Conservation (phyloP, 2,113 vertebrate species). For the Cichladusa arquata region DNA sequence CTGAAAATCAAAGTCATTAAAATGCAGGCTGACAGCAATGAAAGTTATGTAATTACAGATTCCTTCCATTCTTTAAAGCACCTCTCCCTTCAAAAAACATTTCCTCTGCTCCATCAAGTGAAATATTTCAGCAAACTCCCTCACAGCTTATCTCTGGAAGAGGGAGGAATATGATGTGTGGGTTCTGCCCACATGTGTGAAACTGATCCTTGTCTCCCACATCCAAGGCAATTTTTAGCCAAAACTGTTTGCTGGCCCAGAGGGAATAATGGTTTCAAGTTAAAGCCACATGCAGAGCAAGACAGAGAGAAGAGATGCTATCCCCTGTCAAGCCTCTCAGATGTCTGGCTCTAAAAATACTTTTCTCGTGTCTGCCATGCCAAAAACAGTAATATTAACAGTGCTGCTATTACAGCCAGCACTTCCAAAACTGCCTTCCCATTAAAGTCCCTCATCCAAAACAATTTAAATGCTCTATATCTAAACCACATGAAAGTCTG, state of each 20-base stretch:
- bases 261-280: not conserved
- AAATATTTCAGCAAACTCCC: conserved; percentile 16
- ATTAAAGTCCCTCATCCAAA: not conserved
- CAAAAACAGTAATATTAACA: not conserved
- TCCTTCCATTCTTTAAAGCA: not conserved
- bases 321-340: not conserved
- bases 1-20: not conserved
- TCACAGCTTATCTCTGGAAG: not conserved
- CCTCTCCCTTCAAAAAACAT: not conserved
- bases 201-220: not conserved
- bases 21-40: not conserved
- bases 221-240: conserved; percentile 10
- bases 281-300: not conserved
- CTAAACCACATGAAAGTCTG: not conserved
- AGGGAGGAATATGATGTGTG: not conserved
- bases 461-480: not conserved
- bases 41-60: not conserved
- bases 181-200: not conserved
- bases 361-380: conserved; percentile 1
- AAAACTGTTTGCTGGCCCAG: not conserved
- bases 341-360: conserved; percentile 32
- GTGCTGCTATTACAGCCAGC: not conserved
- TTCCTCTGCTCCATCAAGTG: not conserved
- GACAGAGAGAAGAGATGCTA: not conserved
- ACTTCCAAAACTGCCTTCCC: not conserved